Percentiles rank a stretch among this genome's conserved stretches.
These are phyloP conservation scores for Helarctos malayanus DNA, from an alignment of 2,797 vertebrate species.

Conservation along the genomic window DNA sequence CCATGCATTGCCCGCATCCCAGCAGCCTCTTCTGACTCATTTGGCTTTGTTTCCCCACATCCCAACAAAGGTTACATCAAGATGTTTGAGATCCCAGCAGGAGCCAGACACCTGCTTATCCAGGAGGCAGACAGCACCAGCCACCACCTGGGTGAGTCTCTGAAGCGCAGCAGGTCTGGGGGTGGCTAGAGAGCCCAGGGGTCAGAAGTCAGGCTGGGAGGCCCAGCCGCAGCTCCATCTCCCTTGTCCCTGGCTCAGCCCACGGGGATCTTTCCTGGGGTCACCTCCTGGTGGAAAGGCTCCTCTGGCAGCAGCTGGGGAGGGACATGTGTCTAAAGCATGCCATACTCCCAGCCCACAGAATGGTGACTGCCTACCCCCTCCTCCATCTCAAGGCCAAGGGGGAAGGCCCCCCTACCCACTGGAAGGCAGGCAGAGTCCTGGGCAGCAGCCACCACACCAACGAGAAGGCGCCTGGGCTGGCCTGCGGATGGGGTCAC, in stretches of 20 bases:
- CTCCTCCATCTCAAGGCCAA: background rate
- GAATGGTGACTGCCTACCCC: background rate
- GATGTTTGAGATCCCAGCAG: constrained; percentile 97
- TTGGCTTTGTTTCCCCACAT: constrained; percentile 67
- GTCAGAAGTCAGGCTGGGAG: background rate
- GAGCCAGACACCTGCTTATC: constrained; percentile 97
- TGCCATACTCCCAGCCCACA: background rate
- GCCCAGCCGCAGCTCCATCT: background rate
- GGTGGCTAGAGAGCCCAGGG: background rate
- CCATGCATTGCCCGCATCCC: accelerated
- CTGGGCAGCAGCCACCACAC: background rate
- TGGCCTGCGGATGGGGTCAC: too few relatives aligned
- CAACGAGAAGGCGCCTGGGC: background rate
- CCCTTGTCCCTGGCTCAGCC: too few relatives aligned
- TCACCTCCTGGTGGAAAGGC: background rate
- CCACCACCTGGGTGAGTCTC: constrained; percentile 94
- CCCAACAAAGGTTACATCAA: constrained; percentile 93
- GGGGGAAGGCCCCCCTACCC: background rate
- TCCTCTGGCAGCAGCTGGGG: background rate
- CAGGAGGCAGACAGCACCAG: constrained; percentile 94
- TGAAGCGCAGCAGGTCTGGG: background rate
- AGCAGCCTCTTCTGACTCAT: background rate
- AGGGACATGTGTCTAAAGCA: background rate
- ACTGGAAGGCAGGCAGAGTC: background rate
- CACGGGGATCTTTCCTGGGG: background rate